These are phyloP conservation scores for Idaea biselata DNA, from an alignment of 2,888 invertebrate genomes.

Conservation along the genomic window DNA sequence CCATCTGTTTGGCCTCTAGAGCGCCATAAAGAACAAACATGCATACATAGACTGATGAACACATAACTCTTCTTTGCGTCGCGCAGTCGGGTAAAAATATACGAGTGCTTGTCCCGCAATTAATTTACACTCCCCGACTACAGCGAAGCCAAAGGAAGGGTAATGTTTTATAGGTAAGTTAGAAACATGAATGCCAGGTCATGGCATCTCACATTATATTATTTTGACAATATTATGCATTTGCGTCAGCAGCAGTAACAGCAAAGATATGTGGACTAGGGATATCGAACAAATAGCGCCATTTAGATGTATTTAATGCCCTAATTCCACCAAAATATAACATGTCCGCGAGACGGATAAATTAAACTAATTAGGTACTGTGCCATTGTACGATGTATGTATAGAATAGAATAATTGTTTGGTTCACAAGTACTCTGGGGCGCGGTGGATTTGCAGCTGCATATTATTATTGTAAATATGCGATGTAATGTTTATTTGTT, in stretches of 20 bases:
- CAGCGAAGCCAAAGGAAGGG: no score
- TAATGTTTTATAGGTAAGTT: no score
- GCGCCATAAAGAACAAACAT: no score
- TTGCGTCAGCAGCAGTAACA: background rate
- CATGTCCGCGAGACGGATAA: slow-evolving; percentile 22
- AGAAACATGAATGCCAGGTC: no score
- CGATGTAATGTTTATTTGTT: background rate
- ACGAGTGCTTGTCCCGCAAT: no score
- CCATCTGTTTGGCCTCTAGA: no score
- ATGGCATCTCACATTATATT: background rate
- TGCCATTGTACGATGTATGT: slow-evolving; percentile 27
- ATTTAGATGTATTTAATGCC: slow-evolving; percentile 21
- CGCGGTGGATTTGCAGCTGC: slow-evolving; percentile 26
- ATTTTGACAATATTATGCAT: background rate
- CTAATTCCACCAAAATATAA: slow-evolving; percentile 23
- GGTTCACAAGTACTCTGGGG: slow-evolving; percentile 19
- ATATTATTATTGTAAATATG: slow-evolving; percentile 18
- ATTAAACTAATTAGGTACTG: slow-evolving; percentile 33
- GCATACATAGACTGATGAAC: no score
- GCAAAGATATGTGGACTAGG: background rate
- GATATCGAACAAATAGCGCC: background rate
- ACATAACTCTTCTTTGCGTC: no score
- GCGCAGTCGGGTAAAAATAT: no score
- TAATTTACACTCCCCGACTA: no score
- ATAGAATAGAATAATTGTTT: no score